Evolutionary conservation across 2,797 vertebrate species (phyloP).

Genomic region (Falco cherrug): DNA sequence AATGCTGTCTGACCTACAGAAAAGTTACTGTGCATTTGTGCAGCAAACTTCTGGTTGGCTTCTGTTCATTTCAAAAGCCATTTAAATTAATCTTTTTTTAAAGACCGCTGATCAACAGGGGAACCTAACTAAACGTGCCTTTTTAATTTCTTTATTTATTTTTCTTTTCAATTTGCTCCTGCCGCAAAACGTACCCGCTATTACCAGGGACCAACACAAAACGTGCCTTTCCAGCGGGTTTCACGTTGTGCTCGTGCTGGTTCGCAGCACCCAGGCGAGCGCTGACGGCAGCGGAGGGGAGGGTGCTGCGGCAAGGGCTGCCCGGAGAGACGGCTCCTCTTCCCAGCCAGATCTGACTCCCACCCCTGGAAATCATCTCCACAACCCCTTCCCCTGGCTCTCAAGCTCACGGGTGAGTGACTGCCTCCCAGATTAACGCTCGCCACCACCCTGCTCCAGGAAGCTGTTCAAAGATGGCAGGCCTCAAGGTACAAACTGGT

Average conservation of each 20-base stretch:
- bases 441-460: not conserved
- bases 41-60: not conserved
- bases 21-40: not conserved
- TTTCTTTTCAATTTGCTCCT: not conserved
- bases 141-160: not conserved
- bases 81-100: not conserved
- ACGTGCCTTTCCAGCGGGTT: not conserved
- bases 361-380: not conserved
- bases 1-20: not conserved
- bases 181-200: not conserved
- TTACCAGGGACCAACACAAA: not conserved
- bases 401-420: not conserved
- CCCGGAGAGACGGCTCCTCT: not conserved
- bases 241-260: not conserved
- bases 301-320: not conserved
- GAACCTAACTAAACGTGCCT: not conserved
- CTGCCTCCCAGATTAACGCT: not conserved
- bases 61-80: not conserved
- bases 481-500: not conserved
- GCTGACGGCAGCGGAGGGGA: rapidly evolving
- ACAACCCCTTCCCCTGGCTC: not conserved
- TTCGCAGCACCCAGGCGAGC: not conserved
- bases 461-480: not conserved
- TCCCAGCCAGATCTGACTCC: not conserved
- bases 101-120: not conserved